These are phyloP conservation scores for Eunapius fragilis DNA, from an alignment of 37 sponge, comb jelly and placozoan species.

Conservation along the genomic window DNA sequence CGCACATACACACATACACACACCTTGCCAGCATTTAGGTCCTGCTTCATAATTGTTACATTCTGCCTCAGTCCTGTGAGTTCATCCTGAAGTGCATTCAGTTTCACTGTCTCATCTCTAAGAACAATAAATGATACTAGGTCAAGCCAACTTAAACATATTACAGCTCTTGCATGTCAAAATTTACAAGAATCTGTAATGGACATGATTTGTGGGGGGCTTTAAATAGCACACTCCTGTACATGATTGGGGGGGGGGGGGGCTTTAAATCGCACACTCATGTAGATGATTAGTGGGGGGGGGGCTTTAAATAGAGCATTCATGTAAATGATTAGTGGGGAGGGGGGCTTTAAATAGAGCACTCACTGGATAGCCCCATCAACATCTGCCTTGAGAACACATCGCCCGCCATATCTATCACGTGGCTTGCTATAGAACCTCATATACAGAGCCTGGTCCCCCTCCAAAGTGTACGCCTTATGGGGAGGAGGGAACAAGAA, in stretches of 20 bases:
- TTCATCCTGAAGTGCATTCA: background rate
- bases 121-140: background rate
- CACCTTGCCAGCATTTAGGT: background rate
- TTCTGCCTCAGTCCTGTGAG: background rate
- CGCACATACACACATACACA: conserved; percentile 5
- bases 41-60: background rate
- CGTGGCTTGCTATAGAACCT: conserved; percentile 46
- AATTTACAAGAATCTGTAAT: too few relatives aligned
- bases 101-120: background rate
- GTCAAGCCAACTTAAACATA: too few relatives aligned
- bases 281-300: too few relatives aligned
- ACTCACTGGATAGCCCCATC: conserved; percentile 29
- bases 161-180: too few relatives aligned
- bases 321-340: too few relatives aligned
- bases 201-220: too few relatives aligned
- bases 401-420: background rate
- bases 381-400: conserved; percentile 41
- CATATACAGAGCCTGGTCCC: conserved; percentile 26
- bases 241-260: too few relatives aligned
- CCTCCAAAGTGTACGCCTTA: conserved; percentile 46
- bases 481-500: background rate
- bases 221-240: too few relatives aligned
- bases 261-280: too few relatives aligned
- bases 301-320: too few relatives aligned
- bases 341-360: background rate